phyloP scores from a whole-genome alignment of 2,797 vertebrate genomes.

The Hyperoplus immaculatus region DNA sequence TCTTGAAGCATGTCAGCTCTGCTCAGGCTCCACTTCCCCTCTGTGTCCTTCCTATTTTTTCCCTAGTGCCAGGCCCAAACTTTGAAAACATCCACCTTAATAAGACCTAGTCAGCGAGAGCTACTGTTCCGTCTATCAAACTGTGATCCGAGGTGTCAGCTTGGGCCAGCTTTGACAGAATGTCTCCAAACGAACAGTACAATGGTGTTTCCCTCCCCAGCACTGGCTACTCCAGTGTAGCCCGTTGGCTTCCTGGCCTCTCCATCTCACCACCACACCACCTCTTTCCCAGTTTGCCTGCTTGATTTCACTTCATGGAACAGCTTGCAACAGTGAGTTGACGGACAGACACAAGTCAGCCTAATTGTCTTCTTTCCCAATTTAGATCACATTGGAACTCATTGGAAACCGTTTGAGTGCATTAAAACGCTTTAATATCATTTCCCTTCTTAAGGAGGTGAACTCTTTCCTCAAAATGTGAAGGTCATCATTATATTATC shows the following conservation, averaged over 20 bases:
- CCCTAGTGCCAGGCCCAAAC: slow-evolving; percentile 88
- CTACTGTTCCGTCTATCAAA: slow-evolving; percentile 85
- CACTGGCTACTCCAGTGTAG: slow-evolving; percentile 77
- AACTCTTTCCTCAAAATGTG: slow-evolving; percentile 36
- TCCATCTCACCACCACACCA: slow-evolving; percentile 78
- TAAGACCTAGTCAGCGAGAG: slow-evolving; percentile 85
- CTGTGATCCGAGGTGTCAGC: slow-evolving; percentile 85
- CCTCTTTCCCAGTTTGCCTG: slow-evolving; percentile 73
- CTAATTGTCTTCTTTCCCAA: slow-evolving; percentile 80
- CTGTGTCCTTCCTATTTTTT: slow-evolving; percentile 89
- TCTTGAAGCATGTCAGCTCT: slow-evolving; percentile 87
- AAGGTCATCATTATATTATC: slow-evolving; percentile 53
- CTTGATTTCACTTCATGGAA: slow-evolving; percentile 82
- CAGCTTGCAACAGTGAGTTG: slow-evolving; percentile 78
- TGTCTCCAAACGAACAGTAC: slow-evolving; percentile 85
- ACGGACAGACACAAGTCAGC: slow-evolving; percentile 78
- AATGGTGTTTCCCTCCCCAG: slow-evolving; percentile 81
- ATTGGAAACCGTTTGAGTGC: too few species aligned
- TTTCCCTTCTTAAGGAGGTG: slow-evolving; percentile 61
- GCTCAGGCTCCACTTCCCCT: slow-evolving; percentile 87
- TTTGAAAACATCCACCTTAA: slow-evolving; percentile 89
- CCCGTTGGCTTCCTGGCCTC: slow-evolving; percentile 74
- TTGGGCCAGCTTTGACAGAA: slow-evolving; percentile 84
- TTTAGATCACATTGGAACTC: slow-evolving; percentile 61
- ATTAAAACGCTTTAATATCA: slow-evolving; percentile 31